These are phyloP conservation scores for Ochropleura plecta DNA, from an alignment of 2,888 invertebrate genomes.

Conservation along the genomic window DNA sequence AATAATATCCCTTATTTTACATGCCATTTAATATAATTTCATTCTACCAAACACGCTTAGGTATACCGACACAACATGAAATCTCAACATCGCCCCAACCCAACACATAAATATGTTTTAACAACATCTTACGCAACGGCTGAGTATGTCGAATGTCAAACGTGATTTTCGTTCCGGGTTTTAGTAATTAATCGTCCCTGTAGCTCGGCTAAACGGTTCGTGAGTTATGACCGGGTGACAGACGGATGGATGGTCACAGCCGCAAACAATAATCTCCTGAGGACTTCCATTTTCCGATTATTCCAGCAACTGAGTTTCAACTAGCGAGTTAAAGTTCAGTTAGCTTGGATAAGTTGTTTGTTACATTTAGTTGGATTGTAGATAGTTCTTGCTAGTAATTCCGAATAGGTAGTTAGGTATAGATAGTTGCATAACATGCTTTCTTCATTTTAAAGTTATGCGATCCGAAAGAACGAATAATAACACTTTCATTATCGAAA, in stretches of 20 bases:
- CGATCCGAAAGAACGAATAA: background rate
- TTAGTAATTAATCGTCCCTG: conserved; percentile 60
- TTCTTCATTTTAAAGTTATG: background rate
- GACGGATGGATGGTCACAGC: conserved; percentile 48
- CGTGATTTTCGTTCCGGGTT: conserved; percentile 57
- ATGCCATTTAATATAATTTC: background rate
- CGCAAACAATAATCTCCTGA: conserved; percentile 61
- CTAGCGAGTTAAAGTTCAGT: conserved; percentile 26
- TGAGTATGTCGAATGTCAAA: conserved; percentile 46
- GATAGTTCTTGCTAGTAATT: conserved; percentile 12
- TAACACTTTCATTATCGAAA: background rate
- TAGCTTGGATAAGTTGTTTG: conserved; percentile 26
- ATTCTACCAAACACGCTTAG: background rate
- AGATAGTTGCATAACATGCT: background rate
- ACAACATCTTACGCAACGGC: conserved; percentile 39
- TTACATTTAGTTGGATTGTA: conserved; percentile 11
- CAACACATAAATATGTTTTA: conserved; percentile 1
- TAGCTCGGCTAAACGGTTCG: conserved; percentile 54
- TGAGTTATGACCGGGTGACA: conserved; percentile 65
- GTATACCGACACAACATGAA: background rate
- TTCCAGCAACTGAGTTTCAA: conserved; percentile 38
- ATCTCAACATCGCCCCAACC: background rate
- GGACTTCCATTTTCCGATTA: conserved; percentile 58
- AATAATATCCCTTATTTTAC: background rate
- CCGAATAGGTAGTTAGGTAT: conserved; percentile 2